Evolutionary conservation across 35 echinoderm and acorn worm species (phyloP).

Genomic region (Ophioderma brevispina): DNA sequence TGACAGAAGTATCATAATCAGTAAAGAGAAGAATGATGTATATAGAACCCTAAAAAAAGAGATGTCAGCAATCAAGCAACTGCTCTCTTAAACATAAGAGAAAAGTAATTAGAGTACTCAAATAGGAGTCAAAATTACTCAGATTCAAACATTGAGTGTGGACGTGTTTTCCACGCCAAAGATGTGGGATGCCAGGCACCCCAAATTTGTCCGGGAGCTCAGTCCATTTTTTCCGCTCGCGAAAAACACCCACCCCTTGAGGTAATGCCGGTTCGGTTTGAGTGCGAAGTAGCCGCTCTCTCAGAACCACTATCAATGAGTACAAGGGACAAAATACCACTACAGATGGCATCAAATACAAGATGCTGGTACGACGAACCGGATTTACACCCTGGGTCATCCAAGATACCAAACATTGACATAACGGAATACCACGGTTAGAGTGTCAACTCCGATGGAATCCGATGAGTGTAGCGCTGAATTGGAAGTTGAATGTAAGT

Average conservation of each 20-base stretch:
- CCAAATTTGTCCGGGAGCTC: constrained; percentile 78
- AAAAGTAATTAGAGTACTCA: no score
- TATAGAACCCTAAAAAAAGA: no score
- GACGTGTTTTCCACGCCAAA: constrained; percentile 22
- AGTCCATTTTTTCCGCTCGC: no score
- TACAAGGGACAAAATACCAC: constrained; percentile 61
- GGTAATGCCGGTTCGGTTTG: constrained; percentile 91
- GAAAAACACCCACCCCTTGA: constrained; percentile 74
- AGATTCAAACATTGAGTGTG: no score
- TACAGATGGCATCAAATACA: constrained; percentile 92
- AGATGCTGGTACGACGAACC: constrained; percentile 99
- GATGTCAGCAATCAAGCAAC: no score
- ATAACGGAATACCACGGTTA: constrained; percentile 76
- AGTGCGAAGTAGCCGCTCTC: constrained; percentile 91
- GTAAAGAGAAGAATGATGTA: no score
- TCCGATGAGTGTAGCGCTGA: constrained; percentile 65
- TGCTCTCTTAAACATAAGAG: no score
- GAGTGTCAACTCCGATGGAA: constrained; percentile 92
- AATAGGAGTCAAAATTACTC: no score
- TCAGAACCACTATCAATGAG: constrained; percentile 91
- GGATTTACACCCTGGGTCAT: constrained; percentile 94
- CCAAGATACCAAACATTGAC: constrained; percentile 84
- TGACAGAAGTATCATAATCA: no score
- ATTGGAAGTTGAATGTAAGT: constrained; percentile 90
- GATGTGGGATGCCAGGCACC: constrained; percentile 88